Conservation (phyloP, 2,797 vertebrate genomes). For the Ptychobarbus kaznakovi region DNA sequence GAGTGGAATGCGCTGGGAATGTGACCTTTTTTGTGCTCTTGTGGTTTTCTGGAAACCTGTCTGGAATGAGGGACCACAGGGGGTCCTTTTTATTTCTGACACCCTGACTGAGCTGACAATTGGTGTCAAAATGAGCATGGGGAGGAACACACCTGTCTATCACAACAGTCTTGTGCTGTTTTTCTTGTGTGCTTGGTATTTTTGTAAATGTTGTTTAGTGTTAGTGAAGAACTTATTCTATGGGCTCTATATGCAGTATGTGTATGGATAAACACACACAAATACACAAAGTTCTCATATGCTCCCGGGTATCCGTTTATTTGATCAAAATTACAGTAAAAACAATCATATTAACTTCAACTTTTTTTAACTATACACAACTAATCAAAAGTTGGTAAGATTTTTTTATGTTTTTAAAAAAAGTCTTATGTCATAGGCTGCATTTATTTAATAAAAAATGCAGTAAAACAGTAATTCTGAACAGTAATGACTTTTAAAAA, state of each 20-base stretch:
- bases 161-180: neutral
- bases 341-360: neutral
- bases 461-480: neutral
- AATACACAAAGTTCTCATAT: too few relatives aligned
- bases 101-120: constrained; percentile 68
- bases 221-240: neutral
- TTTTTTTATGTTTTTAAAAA: neutral
- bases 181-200: constrained; percentile 1
- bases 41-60: constrained; percentile 53
- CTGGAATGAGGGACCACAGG: constrained; percentile 48
- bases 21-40: constrained; percentile 33
- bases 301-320: neutral
- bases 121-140: constrained; percentile 60
- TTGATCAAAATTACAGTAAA: neutral
- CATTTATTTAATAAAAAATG: neutral
- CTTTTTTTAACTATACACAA: neutral
- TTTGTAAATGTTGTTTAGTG: neutral
- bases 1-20: constrained; percentile 67
- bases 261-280: neutral
- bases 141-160: constrained; percentile 59
- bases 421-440: neutral
- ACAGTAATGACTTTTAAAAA: neutral
- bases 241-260: neutral
- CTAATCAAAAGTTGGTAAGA: neutral
- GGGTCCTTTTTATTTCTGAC: constrained; percentile 47